These are phyloP conservation scores for Bombus cullumanus DNA, from an alignment of 1,140 invertebrate species.

Conservation along the genomic window DNA sequence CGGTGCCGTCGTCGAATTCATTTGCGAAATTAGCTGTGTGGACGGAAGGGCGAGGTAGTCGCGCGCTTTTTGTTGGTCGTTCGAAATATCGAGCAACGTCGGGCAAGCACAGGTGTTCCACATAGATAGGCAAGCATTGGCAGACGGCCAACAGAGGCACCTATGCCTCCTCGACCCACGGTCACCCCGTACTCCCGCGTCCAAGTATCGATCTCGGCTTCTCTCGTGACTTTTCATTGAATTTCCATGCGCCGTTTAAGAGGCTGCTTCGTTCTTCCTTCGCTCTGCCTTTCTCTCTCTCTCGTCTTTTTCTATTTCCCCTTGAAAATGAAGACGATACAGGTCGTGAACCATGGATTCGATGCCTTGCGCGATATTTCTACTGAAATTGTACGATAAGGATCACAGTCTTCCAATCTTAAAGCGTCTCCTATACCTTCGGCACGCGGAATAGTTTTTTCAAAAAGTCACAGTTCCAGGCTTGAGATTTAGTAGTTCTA, in stretches of 20 bases:
- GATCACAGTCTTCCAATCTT: background rate
- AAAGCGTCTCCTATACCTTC: background rate
- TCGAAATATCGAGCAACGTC: constrained; percentile 69
- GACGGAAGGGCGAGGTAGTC: background rate
- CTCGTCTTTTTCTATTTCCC: constrained; percentile 6
- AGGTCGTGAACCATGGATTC: no score
- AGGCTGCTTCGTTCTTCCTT: constrained; percentile 29
- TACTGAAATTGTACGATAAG: background rate
- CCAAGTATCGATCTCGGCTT: constrained; percentile 77
- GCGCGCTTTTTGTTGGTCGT: constrained; percentile 34
- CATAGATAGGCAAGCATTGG: constrained; percentile 81
- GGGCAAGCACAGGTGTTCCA: constrained; percentile 81
- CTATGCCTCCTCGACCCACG: constrained; percentile 65
- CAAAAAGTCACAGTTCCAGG: background rate
- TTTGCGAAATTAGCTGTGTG: constrained; percentile 35
- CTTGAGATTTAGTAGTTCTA: no score
- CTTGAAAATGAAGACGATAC: background rate
- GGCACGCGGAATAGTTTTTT: no score
- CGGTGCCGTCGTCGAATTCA: constrained; percentile 18
- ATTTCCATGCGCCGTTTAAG: constrained; percentile 77
- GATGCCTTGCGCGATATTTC: background rate
- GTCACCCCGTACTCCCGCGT: constrained; percentile 34
- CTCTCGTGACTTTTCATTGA: constrained; percentile 79
- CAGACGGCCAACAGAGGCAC: constrained; percentile 80
- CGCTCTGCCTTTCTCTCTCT: constrained; percentile 21